phyloP scores from a whole-genome alignment of 2,888 invertebrate species.

The Melipona beecheii region DNA sequence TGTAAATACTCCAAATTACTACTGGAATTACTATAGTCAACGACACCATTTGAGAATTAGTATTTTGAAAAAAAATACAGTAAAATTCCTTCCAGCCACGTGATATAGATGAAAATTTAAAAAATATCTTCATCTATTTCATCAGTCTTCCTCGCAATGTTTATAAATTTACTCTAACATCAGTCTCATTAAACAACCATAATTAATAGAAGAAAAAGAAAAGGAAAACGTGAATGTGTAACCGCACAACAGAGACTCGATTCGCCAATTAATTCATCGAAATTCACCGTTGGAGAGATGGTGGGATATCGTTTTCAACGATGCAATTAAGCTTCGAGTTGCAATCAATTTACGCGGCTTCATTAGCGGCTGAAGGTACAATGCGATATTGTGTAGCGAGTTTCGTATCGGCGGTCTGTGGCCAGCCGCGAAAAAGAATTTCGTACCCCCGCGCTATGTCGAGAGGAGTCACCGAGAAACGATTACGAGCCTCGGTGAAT shows the following conservation, averaged over 20 bases:
- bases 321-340: slow-evolving; percentile 47
- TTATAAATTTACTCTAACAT: not conserved
- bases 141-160: not conserved
- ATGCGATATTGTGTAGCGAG: slow-evolving; percentile 43
- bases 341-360: slow-evolving; percentile 45
- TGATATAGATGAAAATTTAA: too few relatives aligned
- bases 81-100: too few relatives aligned
- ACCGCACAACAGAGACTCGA: not conserved
- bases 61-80: too few relatives aligned
- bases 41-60: too few relatives aligned
- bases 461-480: slow-evolving; percentile 29
- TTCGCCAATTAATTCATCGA: slow-evolving; percentile 24
- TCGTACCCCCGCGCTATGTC: not conserved
- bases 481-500: slow-evolving; percentile 33
- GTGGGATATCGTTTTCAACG: slow-evolving; percentile 25
- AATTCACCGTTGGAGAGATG: slow-evolving; percentile 20
- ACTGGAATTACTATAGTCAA: too few relatives aligned
- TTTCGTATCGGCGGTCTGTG: not conserved
- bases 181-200: not conserved
- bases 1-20: too few relatives aligned
- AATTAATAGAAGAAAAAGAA: not conserved
- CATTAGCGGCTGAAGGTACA: slow-evolving; percentile 43
- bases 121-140: not conserved
- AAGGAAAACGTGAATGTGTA: not conserved
- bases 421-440: slow-evolving; percentile 26